Percentiles rank a stretch among this genome's conserved stretches.
Conservation (phyloP, 1,140 invertebrate genomes). For the Microplitis mediator region DNA sequence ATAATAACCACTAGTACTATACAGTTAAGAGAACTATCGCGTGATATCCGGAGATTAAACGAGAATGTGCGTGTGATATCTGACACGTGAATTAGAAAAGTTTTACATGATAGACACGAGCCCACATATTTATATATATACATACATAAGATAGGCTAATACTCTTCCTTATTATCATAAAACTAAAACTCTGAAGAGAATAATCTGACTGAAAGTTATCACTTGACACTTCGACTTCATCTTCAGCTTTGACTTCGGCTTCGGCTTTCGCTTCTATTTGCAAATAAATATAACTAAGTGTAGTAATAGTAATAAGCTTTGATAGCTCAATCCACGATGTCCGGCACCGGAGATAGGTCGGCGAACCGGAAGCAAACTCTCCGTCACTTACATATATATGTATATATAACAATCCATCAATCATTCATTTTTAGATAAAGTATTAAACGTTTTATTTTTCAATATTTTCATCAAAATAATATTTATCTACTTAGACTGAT, state of each 20-base stretch:
- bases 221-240: slow-evolving; percentile 33
- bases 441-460: not conserved
- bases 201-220: slow-evolving; percentile 5
- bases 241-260: no score
- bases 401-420: not conserved
- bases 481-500: no score
- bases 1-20: no score
- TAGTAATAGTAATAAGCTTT: slow-evolving; percentile 45
- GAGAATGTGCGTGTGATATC: not conserved
- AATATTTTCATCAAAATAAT: no score
- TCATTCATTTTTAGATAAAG: not conserved
- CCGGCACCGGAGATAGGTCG: slow-evolving; percentile 51
- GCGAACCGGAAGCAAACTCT: slow-evolving; percentile 50
- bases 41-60: slow-evolving; percentile 8
- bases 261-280: no score
- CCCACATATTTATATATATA: not conserved
- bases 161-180: slow-evolving; percentile 25
- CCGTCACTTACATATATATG: slow-evolving; percentile 11
- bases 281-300: no score
- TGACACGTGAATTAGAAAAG: not conserved
- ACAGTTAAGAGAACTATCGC: not conserved
- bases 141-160: not conserved
- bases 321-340: slow-evolving; percentile 60
- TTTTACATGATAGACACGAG: no score
- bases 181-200: not conserved